These are phyloP conservation scores for Drosophila asahinai DNA, from an alignment of 1,140 invertebrate genomes.

Conservation along the genomic window DNA sequence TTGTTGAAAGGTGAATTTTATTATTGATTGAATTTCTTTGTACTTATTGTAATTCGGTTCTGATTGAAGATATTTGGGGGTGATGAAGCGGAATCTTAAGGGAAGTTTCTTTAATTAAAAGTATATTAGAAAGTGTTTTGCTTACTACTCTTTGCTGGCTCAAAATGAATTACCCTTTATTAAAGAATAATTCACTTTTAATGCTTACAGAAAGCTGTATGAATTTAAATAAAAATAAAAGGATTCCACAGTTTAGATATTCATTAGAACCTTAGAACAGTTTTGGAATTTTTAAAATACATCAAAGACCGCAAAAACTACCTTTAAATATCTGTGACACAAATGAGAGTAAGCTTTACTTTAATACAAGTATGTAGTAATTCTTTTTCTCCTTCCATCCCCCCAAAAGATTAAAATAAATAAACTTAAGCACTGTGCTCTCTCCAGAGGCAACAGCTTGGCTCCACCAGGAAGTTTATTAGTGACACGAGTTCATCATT, in stretches of 20 bases:
- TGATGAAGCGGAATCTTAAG: background rate
- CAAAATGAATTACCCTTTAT: no score
- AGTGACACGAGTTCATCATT: conserved; percentile 45
- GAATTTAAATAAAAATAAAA: no score
- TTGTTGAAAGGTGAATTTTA: background rate
- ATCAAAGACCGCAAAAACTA: no score
- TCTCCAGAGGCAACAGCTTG: conserved; percentile 29
- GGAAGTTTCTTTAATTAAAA: background rate
- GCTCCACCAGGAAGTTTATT: conserved; percentile 25
- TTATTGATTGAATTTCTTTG: background rate
- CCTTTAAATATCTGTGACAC: background rate
- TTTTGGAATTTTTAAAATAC: no score
- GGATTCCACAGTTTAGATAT: no score
- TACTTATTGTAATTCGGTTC: background rate
- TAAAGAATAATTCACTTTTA: no score
- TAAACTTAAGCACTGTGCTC: conserved; percentile 8
- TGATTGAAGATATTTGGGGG: background rate
- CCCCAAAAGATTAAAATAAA: background rate
- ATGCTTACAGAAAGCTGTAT: no score
- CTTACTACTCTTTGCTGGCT: no score
- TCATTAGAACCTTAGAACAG: no score
- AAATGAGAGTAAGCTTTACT: background rate
- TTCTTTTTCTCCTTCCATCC: background rate
- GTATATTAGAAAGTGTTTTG: no score
- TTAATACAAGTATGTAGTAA: background rate